Evolutionary conservation across 1,140 invertebrate species (phyloP), one percentile per base, ranked within the genome.

Genomic region (Riptortus pedestris): DNA sequence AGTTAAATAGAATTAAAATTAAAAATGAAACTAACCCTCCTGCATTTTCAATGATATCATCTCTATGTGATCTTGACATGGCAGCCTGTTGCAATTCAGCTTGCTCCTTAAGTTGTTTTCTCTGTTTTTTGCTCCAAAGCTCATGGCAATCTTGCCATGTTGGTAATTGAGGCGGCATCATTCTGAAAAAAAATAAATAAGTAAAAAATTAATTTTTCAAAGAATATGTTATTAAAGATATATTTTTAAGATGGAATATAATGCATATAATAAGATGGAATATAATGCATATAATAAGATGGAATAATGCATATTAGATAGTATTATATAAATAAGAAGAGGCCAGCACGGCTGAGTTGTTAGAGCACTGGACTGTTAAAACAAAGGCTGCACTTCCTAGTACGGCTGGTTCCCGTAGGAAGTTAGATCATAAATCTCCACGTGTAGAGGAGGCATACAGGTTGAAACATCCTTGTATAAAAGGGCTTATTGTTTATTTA

Each of bases 81-180:
- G 38, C 38, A 24, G 31, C 31, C 20, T 59, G 31, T 14, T 64
- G 63, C 22, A 64, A 11, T 28, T 58, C 63, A 24, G 52, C 31
- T 70, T 90, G 86, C 71, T 91, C 88, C 31, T 85, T 77, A 68
- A 90, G 78, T 73, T 91, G 89, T 16, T 85, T 77, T 70, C 90
- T 81, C 38, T 90, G 81, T 73, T 91, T 91, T 76, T 99, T 99
- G 69, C 91, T 94, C 96, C 96, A 99, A 70, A 99, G 80, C 77
- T 99, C 96, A 78, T 99, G 96, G 76, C 96, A 99, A 78, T 99
- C 96, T 79, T 98, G 96, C 84, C 92, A 92, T 27, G 85, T 90
- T 0, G 96, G 96, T 66, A 98, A 74, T 70, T 88, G 81, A 12
- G 88, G 87, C 18, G 83, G 83, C 62, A 84, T 80, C 84, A 91